Percentiles rank a stretch among this genome's conserved stretches.
Conservation (phyloP, 2,888 invertebrate species). For the Bellardia pandia region DNA sequence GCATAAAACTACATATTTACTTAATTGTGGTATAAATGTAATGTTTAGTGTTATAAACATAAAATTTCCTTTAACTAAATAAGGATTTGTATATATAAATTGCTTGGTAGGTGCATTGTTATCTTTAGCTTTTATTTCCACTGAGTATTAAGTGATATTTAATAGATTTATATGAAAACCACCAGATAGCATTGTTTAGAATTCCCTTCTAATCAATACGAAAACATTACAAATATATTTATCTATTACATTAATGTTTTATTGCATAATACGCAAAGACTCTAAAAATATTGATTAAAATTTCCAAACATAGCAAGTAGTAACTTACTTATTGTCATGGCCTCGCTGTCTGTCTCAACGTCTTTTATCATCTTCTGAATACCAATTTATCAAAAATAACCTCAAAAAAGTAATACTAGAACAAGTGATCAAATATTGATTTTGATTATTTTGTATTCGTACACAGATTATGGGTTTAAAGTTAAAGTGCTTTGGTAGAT, state of each 20-base stretch:
- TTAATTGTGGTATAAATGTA: slow-evolving; percentile 29
- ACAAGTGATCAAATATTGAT: not conserved
- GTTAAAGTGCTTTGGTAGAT: not conserved
- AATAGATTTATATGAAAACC: no score
- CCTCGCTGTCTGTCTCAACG: not conserved
- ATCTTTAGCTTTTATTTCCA: not conserved
- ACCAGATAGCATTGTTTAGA: no score
- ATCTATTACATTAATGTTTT: not conserved
- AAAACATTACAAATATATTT: not conserved
- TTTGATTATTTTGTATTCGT: not conserved
- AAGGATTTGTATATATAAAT: not conserved
- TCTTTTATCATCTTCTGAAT: not conserved
- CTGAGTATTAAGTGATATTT: no score
- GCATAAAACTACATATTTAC: slow-evolving; percentile 13
- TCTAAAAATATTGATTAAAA: not conserved
- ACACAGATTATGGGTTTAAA: not conserved
- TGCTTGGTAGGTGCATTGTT: not conserved
- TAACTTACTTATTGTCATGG: not conserved
- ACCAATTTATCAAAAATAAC: not conserved
- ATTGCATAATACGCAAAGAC: not conserved
- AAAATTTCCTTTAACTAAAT: not conserved
- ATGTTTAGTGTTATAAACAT: slow-evolving; percentile 13
- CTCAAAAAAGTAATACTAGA: not conserved
- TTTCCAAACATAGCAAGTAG: not conserved
- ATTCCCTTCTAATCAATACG: not conserved